Conservation (phyloP, 2,888 invertebrate species). For the Agrenia bidenticulata region DNA sequence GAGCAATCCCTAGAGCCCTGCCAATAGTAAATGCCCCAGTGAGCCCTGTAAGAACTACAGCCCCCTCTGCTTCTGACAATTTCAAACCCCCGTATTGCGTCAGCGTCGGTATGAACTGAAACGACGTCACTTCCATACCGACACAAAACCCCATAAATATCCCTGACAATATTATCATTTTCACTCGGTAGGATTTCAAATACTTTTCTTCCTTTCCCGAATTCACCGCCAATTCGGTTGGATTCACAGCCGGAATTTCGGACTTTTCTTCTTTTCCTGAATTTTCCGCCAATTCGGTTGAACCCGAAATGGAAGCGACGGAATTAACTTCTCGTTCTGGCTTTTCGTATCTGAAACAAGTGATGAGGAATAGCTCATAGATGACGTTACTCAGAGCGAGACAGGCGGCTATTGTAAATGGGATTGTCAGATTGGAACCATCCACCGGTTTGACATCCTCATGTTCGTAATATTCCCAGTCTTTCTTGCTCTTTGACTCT, state of each 20-base stretch:
- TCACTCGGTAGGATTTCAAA: background rate
- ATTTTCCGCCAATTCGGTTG: too few relatives aligned
- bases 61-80: constrained; percentile 35
- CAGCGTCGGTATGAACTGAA: constrained; percentile 44
- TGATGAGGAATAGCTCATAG: constrained; percentile 26
- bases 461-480: background rate
- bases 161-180: constrained; percentile 28
- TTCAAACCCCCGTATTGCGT: constrained; percentile 36
- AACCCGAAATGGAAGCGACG: too few relatives aligned
- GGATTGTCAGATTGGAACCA: too few relatives aligned
- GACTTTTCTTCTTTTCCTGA: background rate
- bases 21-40: constrained; percentile 37
- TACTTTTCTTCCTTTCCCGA: too few relatives aligned
- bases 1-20: constrained; percentile 27
- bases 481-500: too few relatives aligned
- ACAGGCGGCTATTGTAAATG: constrained; percentile 37
- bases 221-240: too few relatives aligned
- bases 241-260: too few relatives aligned
- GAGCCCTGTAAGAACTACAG: constrained; percentile 33
- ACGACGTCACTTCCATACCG: constrained; percentile 39
- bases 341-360: constrained; percentile 32
- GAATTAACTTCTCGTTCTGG: constrained; percentile 24
- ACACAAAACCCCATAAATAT: constrained; percentile 26
- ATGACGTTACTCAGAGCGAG: constrained; percentile 21
- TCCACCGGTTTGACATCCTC: too few relatives aligned